phyloP scores from a whole-genome alignment of 2,888 invertebrate genomes.

The Diogma glabrata region DNA sequence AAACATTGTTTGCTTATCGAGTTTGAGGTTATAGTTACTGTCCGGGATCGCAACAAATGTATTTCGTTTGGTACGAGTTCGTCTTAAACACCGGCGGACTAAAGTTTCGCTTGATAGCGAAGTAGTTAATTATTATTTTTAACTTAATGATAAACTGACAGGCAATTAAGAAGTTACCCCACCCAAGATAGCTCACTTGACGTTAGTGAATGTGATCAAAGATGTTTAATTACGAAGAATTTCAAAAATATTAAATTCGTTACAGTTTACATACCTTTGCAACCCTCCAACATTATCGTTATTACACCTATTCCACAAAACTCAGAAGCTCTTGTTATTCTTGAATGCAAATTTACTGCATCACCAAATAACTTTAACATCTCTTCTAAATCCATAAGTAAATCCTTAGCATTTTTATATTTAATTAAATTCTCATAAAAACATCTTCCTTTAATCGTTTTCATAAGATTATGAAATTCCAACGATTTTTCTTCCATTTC shows the following conservation, averaged over 20 bases:
- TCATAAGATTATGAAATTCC: neutral
- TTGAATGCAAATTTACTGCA: slow-evolving; percentile 16
- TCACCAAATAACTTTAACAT: slow-evolving; percentile 19
- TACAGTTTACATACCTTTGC: slow-evolving; percentile 1
- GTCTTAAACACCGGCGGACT: too few relatives aligned
- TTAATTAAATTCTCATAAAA: slow-evolving; percentile 11
- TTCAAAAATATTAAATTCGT: too few relatives aligned
- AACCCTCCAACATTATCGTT: slow-evolving; percentile 10
- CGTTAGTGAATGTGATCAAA: too few relatives aligned
- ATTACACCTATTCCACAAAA: slow-evolving; percentile 5
- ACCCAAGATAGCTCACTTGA: too few relatives aligned
- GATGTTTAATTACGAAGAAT: too few relatives aligned
- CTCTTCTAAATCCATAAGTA: slow-evolving; percentile 23
- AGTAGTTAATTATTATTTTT: neutral
- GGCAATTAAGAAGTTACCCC: too few relatives aligned
- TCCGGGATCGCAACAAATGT: too few relatives aligned
- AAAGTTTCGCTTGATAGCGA: neutral
- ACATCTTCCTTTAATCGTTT: neutral
- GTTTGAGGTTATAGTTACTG: too few relatives aligned
- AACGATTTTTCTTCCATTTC: neutral
- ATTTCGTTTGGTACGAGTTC: too few relatives aligned
- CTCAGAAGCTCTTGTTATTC: neutral
- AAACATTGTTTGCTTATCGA: too few relatives aligned
- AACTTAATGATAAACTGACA: neutral
- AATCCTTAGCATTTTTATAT: slow-evolving; percentile 30